Conservation (phyloP, 2,797 vertebrate genomes). For the Tokudaia muenninki region DNA sequence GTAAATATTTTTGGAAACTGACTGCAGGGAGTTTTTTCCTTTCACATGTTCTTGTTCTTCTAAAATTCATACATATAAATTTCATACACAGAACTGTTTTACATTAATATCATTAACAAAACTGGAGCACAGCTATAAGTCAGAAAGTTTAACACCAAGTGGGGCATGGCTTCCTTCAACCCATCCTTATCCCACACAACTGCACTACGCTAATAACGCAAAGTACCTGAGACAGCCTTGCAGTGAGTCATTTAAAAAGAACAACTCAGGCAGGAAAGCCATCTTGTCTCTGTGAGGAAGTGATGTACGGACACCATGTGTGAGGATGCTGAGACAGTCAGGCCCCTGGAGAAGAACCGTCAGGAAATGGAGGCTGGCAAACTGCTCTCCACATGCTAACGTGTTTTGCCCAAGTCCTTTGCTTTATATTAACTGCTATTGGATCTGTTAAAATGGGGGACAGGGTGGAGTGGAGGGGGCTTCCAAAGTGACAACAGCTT, state of each 20-base stretch:
- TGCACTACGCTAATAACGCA: not conserved
- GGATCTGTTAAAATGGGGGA: not conserved
- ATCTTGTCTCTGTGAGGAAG: not conserved
- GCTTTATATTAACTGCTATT: conserved; percentile 25
- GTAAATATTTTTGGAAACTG: not conserved
- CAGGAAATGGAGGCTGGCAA: not conserved
- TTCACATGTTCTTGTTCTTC: conserved; percentile 14
- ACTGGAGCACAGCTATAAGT: not conserved
- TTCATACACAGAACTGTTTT: not conserved
- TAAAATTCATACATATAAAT: conserved; percentile 14
- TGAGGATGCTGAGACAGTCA: not conserved
- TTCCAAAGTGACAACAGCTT: not conserved
- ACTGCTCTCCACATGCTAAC: not conserved
- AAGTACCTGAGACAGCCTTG: not conserved
- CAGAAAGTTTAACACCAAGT: conserved; percentile 20
- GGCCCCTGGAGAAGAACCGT: not conserved
- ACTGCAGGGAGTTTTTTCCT: not conserved
- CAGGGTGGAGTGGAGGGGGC: not conserved
- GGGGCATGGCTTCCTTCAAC: not conserved
- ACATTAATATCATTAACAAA: not conserved
- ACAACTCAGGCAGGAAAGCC: not conserved
- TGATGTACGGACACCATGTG: not conserved
- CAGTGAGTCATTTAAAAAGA: not conserved
- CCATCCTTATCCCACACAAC: not conserved
- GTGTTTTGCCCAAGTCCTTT: not conserved